Evolutionary conservation across 1,140 invertebrate genomes (phyloP).

Genomic region (Conus betulinus): DNA sequence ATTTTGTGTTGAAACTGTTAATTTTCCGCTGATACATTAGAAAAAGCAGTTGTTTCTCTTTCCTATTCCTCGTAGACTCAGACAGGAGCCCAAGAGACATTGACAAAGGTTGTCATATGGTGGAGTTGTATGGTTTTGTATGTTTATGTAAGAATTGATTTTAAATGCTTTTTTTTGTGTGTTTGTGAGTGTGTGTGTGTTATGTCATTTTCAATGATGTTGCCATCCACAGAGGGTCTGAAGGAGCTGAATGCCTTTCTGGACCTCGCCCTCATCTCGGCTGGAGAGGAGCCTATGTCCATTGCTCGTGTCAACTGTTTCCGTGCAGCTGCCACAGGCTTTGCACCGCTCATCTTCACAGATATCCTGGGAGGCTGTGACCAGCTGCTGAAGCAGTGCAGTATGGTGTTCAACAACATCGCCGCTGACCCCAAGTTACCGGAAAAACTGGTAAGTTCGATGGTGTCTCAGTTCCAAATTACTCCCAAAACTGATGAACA

Average conservation of each 20-base stretch:
- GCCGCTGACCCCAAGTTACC: slow-evolving; percentile 59
- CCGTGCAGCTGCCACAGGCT: slow-evolving; percentile 67
- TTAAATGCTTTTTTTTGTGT: too few species aligned
- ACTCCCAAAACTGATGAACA: background rate
- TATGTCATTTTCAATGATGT: too few species aligned
- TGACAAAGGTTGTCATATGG: too few species aligned
- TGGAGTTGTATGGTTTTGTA: too few species aligned
- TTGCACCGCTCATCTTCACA: slow-evolving; percentile 71
- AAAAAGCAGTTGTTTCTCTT: too few species aligned
- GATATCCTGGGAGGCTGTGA: slow-evolving; percentile 49
- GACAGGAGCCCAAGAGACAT: too few species aligned
- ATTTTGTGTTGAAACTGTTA: too few species aligned
- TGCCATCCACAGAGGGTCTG: slow-evolving; percentile 45
- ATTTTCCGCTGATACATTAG: too few species aligned
- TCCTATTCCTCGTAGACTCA: too few species aligned
- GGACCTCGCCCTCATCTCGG: slow-evolving; percentile 70
- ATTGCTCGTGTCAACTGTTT: slow-evolving; percentile 64
- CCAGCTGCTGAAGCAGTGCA: slow-evolving; percentile 61
- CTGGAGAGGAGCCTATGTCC: slow-evolving; percentile 67
- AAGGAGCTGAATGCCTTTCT: slow-evolving; percentile 72
- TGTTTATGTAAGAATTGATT: too few species aligned
- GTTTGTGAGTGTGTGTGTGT: too few species aligned
- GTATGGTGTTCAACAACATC: slow-evolving; percentile 62
- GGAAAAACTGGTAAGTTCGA: slow-evolving; percentile 61
- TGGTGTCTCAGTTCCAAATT: background rate